Conservation (phyloP, 1,140 invertebrate species). For the Papilio xuthus region DNA sequence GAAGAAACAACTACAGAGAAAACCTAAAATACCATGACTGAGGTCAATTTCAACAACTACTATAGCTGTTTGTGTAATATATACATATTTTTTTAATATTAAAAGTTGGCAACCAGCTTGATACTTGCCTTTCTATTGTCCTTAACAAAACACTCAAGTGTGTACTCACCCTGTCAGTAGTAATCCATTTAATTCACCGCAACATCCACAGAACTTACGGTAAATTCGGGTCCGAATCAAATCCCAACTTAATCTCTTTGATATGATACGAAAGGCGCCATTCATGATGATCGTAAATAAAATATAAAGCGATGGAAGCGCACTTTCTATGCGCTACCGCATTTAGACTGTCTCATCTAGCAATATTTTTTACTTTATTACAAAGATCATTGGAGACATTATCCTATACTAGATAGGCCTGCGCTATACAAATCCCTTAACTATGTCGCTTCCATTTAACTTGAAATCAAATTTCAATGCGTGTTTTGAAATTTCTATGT, state of each 20-base stretch:
- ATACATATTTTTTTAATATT: not conserved
- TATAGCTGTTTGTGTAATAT: no score
- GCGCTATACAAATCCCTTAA: not conserved
- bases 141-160: not conserved
- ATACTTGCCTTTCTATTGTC: not conserved
- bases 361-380: slow-evolving; percentile 31
- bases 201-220: slow-evolving; percentile 23
- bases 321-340: slow-evolving; percentile 56
- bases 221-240: slow-evolving; percentile 50
- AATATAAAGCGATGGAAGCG: slow-evolving; percentile 53
- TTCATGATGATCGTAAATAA: slow-evolving; percentile 61
- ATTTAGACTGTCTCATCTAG: slow-evolving; percentile 38
- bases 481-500: slow-evolving; percentile 8
- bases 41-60: no score
- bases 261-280: slow-evolving; percentile 58
- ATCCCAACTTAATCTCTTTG: slow-evolving; percentile 55
- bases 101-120: not conserved
- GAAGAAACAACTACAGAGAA: no score
- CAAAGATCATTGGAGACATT: slow-evolving; percentile 17
- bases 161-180: not conserved
- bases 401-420: not conserved
- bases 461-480: not conserved
- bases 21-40: no score
- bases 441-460: slow-evolving; percentile 1
- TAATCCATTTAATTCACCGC: slow-evolving; percentile 8